phyloP scores from a whole-genome alignment of 1,140 invertebrate genomes.

The Neodiprion virginianus region DNA sequence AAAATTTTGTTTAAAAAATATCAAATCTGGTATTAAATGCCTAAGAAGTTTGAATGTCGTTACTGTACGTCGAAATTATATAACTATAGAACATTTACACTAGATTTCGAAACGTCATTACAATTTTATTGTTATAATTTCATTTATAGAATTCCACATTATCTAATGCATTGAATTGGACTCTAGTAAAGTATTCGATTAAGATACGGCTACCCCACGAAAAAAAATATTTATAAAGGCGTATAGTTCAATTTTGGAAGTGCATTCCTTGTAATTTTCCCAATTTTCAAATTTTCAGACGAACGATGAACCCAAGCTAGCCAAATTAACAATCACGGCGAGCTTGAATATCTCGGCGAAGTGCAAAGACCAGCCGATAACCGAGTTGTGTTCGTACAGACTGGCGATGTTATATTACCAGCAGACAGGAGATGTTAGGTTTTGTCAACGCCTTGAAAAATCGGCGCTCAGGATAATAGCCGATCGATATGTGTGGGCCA shows the following conservation, averaged over 20 bases:
- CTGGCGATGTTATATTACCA: conserved; percentile 27
- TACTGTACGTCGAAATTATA: too few relatives aligned
- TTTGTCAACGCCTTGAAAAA: conserved; percentile 30
- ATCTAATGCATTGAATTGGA: too few relatives aligned
- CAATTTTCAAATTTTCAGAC: background rate
- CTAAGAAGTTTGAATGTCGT: too few relatives aligned
- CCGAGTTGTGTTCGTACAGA: conserved; percentile 35
- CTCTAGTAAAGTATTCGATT: too few relatives aligned
- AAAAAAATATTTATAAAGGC: too few relatives aligned
- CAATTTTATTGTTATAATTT: background rate
- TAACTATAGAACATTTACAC: too few relatives aligned
- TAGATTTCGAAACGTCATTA: too few relatives aligned
- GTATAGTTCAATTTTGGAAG: too few relatives aligned
- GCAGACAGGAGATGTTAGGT: background rate
- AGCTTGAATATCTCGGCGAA: background rate
- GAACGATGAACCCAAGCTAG: background rate
- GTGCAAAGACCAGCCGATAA: conserved; percentile 8
- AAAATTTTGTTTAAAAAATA: too few relatives aligned
- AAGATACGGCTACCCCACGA: too few relatives aligned
- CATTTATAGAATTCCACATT: conserved; percentile 9
- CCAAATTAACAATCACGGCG: background rate
- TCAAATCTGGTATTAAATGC: too few relatives aligned
- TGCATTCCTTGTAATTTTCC: too few relatives aligned
- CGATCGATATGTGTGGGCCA: conserved; percentile 25
- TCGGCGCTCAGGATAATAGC: conserved; percentile 25